phyloP scores from a whole-genome alignment of 2,888 invertebrate species.

The Limnephilus lunatus region DNA sequence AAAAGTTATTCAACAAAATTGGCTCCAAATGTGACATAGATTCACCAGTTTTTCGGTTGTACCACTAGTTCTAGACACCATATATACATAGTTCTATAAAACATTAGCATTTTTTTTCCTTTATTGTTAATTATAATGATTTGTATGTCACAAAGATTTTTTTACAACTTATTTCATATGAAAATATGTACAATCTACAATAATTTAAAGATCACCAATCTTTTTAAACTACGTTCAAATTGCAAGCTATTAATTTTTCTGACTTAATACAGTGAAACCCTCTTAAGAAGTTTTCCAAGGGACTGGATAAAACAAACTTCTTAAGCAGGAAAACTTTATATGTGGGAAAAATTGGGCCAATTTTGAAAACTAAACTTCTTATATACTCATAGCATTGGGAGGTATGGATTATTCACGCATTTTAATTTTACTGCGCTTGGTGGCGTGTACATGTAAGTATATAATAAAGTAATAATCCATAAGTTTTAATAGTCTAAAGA shows the following conservation, averaged over 20 bases:
- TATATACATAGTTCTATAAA: background rate
- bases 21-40: too few relatives aligned
- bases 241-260: background rate
- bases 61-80: background rate
- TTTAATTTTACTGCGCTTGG: background rate
- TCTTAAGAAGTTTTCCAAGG: background rate
- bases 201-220: background rate
- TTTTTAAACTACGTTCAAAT: background rate
- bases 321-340: too few relatives aligned
- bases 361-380: too few relatives aligned
- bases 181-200: background rate
- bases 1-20: too few relatives aligned
- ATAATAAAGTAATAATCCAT: background rate
- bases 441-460: background rate
- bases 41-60: too few relatives aligned
- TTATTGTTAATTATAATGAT: background rate
- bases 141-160: background rate
- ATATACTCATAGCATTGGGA: background rate
- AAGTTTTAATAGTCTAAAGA: background rate
- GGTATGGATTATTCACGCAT: background rate
- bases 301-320: too few relatives aligned
- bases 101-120: background rate
- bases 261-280: background rate
- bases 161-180: background rate
- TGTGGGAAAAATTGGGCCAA: too few relatives aligned